Evolutionary conservation across 2,888 invertebrate genomes (phyloP).

Genomic region (Chouioia cunea): DNA sequence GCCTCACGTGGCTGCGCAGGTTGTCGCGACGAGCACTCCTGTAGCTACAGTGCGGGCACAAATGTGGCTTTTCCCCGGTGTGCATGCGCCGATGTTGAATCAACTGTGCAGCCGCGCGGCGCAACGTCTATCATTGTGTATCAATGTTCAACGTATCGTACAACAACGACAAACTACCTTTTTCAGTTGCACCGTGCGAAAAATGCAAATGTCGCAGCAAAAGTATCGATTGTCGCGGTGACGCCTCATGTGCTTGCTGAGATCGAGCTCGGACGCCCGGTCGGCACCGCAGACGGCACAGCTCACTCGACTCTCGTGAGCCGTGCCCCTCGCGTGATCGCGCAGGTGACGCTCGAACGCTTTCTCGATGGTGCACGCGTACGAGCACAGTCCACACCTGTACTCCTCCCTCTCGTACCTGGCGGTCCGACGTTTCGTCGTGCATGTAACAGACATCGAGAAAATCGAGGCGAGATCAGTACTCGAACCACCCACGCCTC

Average conservation of each 20-base stretch:
- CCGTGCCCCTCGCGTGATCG: conserved; percentile 67
- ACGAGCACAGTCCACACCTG: conserved; percentile 71
- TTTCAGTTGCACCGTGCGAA: conserved; percentile 72
- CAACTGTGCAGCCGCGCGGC: conserved; percentile 48
- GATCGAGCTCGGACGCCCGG: conserved; percentile 69
- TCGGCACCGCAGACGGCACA: conserved; percentile 73
- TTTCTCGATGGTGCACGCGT: conserved; percentile 73
- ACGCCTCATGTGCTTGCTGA: conserved; percentile 71
- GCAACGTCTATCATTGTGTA: not conserved
- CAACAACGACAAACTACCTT: conserved; percentile 62
- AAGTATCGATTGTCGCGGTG: conserved; percentile 70
- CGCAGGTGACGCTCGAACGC: conserved; percentile 71
- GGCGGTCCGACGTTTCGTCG: not conserved
- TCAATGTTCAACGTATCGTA: not conserved
- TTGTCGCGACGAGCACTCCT: conserved; percentile 72
- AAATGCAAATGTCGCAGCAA: conserved; percentile 72
- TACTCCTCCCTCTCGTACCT: conserved; percentile 73
- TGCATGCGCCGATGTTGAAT: conserved; percentile 73
- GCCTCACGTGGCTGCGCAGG: conserved; percentile 71
- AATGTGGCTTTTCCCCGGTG: conserved; percentile 72
- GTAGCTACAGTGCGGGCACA: conserved; percentile 73
- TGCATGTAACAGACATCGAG: not conserved
- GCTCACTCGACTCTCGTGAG: conserved; percentile 68
- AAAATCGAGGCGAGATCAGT: not conserved
- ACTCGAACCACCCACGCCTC: too few relatives aligned